Base-by-base conservation (phyloP, 2,888 invertebrate genomes). In the Eilema sororculum region DNA sequence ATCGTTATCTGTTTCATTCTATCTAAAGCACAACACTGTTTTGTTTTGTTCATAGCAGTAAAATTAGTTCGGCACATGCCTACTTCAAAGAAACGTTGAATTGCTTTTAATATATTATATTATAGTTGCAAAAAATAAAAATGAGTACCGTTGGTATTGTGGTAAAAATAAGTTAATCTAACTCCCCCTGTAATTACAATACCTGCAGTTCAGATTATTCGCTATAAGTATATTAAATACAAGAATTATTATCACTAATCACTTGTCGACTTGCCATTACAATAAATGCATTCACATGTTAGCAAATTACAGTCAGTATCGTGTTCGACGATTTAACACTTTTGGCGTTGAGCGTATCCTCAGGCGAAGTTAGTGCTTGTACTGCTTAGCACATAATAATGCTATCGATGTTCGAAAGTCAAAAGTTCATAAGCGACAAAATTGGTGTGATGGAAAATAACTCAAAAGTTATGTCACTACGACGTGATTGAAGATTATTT, bases 261-360 rank as follows among this genome's bases (percentile, higher is more conserved):
- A 71, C 52, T 77, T 41, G 75, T 72, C 13, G 0, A 46, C 64
- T 20, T 33, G 22, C 57, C 28, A 30, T 60, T 77, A 74, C 33
- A 4, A 28, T 33, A 33, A 61, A 4, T 13, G 9, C 41, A n/a
- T 24, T 69, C 66, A 70, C 41, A 60, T 33, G 61, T 78, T 57
- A 74, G 69, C 57, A 65, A 72, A 74, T 72, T 73, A 73, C 71
- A 20, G 67, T 16, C 61, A 8, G 60, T 73, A 74, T 69, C 59
- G 76, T 74, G 74, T 76, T 73, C 9, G 59, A 76, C 65, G 67
- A 65, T 80, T 72, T 76, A 80, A 76, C 77, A 80, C 77, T 76
- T 72, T 63, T 58, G 66, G 22, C 62, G 70, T 58, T n/a, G 33
- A 62, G 28, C 5, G 58, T 66, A 63, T 58, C 62, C 57, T 62